These are phyloP conservation scores for Percopsis transmontana DNA, from an alignment of 2,113 vertebrate species.

Conservation along the genomic window DNA sequence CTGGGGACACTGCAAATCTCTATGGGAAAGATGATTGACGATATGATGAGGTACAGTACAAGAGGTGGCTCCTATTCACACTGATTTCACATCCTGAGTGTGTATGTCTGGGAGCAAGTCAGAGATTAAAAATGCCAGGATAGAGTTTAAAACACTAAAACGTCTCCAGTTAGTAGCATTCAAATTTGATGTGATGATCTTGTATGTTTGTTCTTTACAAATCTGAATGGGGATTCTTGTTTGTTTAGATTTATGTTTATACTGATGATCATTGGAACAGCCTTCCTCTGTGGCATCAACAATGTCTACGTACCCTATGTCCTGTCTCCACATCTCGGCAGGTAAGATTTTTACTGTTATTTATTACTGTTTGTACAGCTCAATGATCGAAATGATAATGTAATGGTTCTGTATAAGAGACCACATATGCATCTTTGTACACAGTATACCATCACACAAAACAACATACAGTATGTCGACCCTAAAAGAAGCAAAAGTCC, in stretches of 20 bases:
- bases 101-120: not conserved
- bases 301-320: slow-evolving; percentile 88
- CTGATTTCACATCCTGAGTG: not conserved
- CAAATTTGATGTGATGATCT: too few relatives aligned
- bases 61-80: not conserved
- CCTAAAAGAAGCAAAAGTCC: not conserved
- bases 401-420: not conserved
- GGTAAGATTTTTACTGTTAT: slow-evolving; percentile 64
- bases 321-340: slow-evolving; percentile 82
- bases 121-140: not conserved
- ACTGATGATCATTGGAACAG: slow-evolving; percentile 90
- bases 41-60: slow-evolving; percentile 85
- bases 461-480: not conserved
- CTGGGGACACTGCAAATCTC: slow-evolving; percentile 91
- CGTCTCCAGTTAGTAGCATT: too few relatives aligned
- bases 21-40: slow-evolving; percentile 91
- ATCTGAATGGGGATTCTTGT: not conserved
- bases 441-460: not conserved
- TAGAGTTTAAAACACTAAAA: too few relatives aligned
- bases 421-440: not conserved
- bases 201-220: not conserved
- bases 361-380: not conserved
- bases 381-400: not conserved
- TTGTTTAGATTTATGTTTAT: slow-evolving; percentile 88
- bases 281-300: slow-evolving; percentile 91